Conservation (phyloP, 2,888 invertebrate genomes). For the Apodemia mormo region DNA sequence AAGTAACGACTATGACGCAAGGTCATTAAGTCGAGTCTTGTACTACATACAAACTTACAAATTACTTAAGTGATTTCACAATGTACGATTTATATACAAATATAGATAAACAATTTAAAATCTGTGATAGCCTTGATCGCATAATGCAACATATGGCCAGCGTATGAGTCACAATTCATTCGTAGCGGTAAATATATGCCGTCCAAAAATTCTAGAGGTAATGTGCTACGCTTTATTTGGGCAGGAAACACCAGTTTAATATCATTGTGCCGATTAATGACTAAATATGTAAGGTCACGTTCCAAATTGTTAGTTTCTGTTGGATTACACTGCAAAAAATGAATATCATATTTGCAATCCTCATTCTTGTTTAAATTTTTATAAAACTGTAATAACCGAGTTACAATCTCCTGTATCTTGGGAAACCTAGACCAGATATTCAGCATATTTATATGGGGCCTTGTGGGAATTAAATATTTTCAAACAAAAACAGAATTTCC, state of each 20-base stretch:
- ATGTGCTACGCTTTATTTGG: constrained; percentile 3
- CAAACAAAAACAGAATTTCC: too few relatives aligned
- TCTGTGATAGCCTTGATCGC: constrained; percentile 2
- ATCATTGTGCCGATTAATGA: not conserved
- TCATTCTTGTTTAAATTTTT: too few relatives aligned
- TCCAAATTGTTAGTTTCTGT: not conserved
- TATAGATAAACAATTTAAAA: not conserved
- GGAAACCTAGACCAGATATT: too few relatives aligned
- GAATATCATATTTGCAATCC: not conserved
- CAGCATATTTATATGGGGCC: too few relatives aligned
- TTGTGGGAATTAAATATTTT: too few relatives aligned
- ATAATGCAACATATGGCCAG: constrained; percentile 15
- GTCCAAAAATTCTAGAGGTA: not conserved
- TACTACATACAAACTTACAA: not conserved
- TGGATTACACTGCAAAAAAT: not conserved
- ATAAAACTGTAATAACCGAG: too few relatives aligned
- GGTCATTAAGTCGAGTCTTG: not conserved
- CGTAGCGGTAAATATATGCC: not conserved
- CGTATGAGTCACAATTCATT: not conserved
- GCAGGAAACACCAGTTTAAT: constrained; percentile 6
- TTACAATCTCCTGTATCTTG: too few relatives aligned
- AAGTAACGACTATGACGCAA: too few relatives aligned
- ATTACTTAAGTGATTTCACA: not conserved
- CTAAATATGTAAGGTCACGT: not conserved
- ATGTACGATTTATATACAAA: not conserved